phyloP scores from a whole-genome alignment of 2,797 vertebrate species.

The Diplodus puntazzo region DNA sequence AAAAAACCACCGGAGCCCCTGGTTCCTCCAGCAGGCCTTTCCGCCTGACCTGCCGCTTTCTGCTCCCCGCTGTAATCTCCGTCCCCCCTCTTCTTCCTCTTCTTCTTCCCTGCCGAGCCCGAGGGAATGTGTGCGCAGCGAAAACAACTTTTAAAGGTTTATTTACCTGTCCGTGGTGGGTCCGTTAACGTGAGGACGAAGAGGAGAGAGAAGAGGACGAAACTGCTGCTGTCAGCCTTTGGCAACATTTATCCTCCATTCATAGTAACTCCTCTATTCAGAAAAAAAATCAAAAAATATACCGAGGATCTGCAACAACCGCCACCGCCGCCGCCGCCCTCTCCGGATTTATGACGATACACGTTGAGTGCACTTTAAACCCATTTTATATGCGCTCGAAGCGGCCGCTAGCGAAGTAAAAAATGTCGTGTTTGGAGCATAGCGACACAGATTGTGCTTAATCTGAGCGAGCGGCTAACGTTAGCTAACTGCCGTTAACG shows the following conservation, averaged over 20 bases:
- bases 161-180: slow-evolving; percentile 94
- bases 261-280: slow-evolving; percentile 91
- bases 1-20: slow-evolving; percentile 53
- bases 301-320: slow-evolving; percentile 57
- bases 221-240: slow-evolving; percentile 95
- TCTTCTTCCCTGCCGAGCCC: background rate
- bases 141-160: slow-evolving; percentile 17
- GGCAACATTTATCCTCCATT: slow-evolving; percentile 99
- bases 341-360: slow-evolving; percentile 33
- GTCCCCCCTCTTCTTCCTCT: slow-evolving; percentile 8
- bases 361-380: slow-evolving; percentile 8
- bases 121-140: background rate
- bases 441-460: slow-evolving; percentile 40
- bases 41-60: slow-evolving; percentile 39
- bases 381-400: slow-evolving; percentile 43
- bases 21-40: slow-evolving; percentile 64
- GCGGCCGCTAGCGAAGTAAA: background rate
- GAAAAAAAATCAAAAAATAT: slow-evolving; percentile 69
- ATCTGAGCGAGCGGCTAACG: slow-evolving; percentile 52
- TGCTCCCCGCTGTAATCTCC: slow-evolving; percentile 37
- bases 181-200: slow-evolving; percentile 93
- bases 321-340: slow-evolving; percentile 50
- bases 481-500: slow-evolving; percentile 39
- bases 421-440: slow-evolving; percentile 20
- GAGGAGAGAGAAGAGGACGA: slow-evolving; percentile 92